phyloP scores from a whole-genome alignment of 2,888 invertebrate genomes.

The Lasioglossum zephyrum region DNA sequence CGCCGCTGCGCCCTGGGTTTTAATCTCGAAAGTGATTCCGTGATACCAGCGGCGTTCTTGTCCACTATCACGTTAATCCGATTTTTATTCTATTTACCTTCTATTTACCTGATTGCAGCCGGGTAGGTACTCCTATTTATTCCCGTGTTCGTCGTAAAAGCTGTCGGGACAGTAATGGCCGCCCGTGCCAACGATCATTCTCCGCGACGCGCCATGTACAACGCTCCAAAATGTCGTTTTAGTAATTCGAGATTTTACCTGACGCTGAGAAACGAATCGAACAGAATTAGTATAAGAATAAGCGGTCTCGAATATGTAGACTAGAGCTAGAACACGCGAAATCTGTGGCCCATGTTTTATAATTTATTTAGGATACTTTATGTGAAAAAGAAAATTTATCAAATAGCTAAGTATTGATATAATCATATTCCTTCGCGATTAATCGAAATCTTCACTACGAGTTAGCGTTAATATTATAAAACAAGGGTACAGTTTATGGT shows the following conservation, averaged over 20 bases:
- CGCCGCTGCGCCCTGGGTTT: not conserved
- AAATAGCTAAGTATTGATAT: no score
- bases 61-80: not conserved
- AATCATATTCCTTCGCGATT: no score
- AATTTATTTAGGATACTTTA: no score
- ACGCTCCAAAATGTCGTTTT: not conserved
- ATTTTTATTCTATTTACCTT: slow-evolving; percentile 10
- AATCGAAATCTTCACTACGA: no score
- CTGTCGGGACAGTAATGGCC: not conserved
- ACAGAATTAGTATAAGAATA: not conserved
- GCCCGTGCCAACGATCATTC: not conserved
- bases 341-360: no score
- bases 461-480: no score
- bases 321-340: no score
- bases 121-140: not conserved
- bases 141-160: not conserved
- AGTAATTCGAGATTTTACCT: not conserved
- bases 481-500: no score
- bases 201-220: not conserved
- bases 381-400: no score
- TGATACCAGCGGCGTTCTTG: not conserved
- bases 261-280: not conserved
- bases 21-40: slow-evolving; percentile 29
- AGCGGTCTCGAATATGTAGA: no score
- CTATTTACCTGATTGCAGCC: not conserved